A percentile compares a stretch with the other conserved stretches of the same genome.
These are phyloP conservation scores for Vidua macroura DNA, from an alignment of 2,113 vertebrate genomes.

Conservation along the genomic window DNA sequence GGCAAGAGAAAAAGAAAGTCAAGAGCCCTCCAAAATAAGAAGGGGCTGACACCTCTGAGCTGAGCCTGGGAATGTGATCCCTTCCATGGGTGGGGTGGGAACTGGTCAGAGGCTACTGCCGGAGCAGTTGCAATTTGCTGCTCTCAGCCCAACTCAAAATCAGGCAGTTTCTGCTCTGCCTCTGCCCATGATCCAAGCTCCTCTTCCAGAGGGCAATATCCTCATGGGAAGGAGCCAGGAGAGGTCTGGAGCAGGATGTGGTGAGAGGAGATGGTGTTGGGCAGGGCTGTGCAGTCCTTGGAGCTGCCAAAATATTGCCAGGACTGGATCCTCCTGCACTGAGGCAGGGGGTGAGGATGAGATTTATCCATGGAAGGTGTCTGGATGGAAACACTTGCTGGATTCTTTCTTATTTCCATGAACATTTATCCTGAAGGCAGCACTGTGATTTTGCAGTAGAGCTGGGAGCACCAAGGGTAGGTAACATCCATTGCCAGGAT, in stretches of 20 bases:
- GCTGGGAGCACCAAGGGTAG: neutral
- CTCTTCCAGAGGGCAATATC: neutral
- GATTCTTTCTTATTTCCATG: neutral
- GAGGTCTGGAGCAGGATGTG: neutral
- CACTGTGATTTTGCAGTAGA: neutral
- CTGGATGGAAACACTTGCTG: neutral
- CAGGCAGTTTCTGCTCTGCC: neutral
- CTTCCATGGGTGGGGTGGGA: neutral
- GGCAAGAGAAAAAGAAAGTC: neutral
- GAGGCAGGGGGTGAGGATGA: neutral
- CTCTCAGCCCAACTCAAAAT: neutral
- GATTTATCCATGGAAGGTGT: neutral
- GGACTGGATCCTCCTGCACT: neutral
- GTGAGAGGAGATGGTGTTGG: neutral
- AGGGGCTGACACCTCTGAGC: neutral
- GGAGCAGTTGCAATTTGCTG: neutral
- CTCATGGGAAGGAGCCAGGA: neutral
- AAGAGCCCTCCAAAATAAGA: neutral
- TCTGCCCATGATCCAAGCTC: neutral
- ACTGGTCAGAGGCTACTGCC: neutral
- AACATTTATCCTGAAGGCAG: neutral
- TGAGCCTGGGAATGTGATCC: neutral
- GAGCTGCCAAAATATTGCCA: neutral
- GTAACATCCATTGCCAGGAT: neutral
- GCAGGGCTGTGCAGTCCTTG: neutral